Conservation (phyloP, 2,888 invertebrate genomes). For the Diarsia rubi region DNA sequence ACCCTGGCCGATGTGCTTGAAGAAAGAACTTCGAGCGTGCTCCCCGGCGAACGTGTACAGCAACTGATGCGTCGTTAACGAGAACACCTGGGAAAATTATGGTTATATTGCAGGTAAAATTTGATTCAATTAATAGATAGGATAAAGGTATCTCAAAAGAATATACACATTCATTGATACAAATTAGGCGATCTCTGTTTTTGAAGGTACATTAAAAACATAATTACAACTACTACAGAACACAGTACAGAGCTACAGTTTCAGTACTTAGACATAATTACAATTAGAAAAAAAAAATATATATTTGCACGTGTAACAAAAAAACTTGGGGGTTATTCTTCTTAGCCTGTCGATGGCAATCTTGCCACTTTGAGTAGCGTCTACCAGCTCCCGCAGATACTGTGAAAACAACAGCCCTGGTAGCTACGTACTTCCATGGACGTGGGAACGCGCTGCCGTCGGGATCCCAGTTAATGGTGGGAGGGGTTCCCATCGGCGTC, state of each 20-base stretch:
- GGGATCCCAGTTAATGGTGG: too few species aligned
- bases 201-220: too few species aligned
- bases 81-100: constrained; percentile 94
- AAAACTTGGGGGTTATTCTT: neutral
- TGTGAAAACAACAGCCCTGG: neutral
- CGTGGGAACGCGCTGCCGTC: too few species aligned
- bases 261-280: too few species aligned
- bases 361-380: neutral
- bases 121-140: neutral
- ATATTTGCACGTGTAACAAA: neutral
- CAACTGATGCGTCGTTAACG: constrained; percentile 96
- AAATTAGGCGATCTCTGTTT: too few species aligned
- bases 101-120: neutral
- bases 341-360: neutral
- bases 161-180: neutral
- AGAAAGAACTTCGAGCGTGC: constrained; percentile 98
- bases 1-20: constrained; percentile 99
- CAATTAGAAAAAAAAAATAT: too few species aligned
- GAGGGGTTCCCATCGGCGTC: too few species aligned
- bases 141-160: neutral
- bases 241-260: too few species aligned
- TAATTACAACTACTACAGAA: too few species aligned
- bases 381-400: neutral
- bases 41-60: constrained; percentile 97
- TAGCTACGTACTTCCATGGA: too few species aligned